Evolutionary conservation across 2,113 vertebrate species (phyloP).

Genomic region (Atlantisia rogersi): DNA sequence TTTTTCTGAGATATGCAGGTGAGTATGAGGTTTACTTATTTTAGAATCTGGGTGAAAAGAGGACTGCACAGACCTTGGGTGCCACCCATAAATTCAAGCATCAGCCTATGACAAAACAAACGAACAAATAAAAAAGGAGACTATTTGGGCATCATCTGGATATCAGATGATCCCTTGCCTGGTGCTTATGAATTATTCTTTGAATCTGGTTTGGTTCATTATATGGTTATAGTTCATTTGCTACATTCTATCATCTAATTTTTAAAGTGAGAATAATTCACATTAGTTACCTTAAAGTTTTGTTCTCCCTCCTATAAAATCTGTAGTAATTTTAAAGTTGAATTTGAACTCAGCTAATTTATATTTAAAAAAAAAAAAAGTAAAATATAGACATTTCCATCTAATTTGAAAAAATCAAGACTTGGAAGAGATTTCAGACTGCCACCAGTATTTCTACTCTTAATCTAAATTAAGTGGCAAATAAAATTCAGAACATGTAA

Average conservation of each 20-base stretch:
- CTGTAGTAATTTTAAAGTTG: background rate
- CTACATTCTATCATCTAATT: background rate
- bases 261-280: background rate
- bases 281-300: background rate
- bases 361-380: background rate
- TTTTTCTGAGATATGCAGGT: background rate
- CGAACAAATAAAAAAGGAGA: background rate
- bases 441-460: background rate
- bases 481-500: background rate
- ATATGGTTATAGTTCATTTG: background rate
- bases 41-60: background rate
- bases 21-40: background rate
- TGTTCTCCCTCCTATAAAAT: background rate
- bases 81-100: background rate
- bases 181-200: background rate
- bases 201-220: background rate
- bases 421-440: background rate
- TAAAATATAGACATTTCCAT: background rate
- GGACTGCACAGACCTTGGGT: background rate
- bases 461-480: background rate
- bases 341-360: background rate
- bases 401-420: background rate
- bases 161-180: background rate
- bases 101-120: background rate
- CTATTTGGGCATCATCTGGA: background rate